Conservation (phyloP, 2,797 vertebrate genomes). For the Sebastes miniatus region DNA sequence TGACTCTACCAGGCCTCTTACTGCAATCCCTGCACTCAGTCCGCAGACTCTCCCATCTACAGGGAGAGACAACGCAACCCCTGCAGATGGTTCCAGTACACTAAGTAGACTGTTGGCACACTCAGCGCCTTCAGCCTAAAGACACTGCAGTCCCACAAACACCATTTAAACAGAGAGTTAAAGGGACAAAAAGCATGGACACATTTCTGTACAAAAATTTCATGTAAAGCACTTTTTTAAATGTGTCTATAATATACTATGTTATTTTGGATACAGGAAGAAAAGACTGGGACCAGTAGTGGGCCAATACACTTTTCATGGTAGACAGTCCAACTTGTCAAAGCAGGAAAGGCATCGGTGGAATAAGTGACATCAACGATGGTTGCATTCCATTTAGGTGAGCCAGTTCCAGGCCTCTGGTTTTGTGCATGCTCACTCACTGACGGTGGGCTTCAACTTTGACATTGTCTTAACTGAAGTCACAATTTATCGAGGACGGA, state of each 20-base stretch:
- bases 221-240: background rate
- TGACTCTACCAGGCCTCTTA: background rate
- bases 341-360: background rate
- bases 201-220: background rate
- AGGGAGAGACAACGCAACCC: constrained; percentile 26
- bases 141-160: constrained; percentile 67
- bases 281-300: background rate
- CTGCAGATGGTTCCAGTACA: constrained; percentile 55
- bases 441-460: too few relatives aligned
- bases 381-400: background rate
- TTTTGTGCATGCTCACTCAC: background rate
- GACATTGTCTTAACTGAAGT: too few relatives aligned
- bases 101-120: constrained; percentile 47
- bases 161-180: constrained; percentile 47
- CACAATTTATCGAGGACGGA: too few relatives aligned
- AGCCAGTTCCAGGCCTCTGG: background rate
- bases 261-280: too few relatives aligned
- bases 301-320: background rate
- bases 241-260: background rate
- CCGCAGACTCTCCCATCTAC: constrained; percentile 3
- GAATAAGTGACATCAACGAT: too few relatives aligned
- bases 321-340: background rate
- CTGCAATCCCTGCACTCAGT: constrained; percentile 9
- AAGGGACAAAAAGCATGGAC: background rate
- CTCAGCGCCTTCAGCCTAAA: constrained; percentile 23